phyloP scores from a whole-genome alignment of 2,113 vertebrate genomes.

The Ibidorhyncha struthersii region DNA sequence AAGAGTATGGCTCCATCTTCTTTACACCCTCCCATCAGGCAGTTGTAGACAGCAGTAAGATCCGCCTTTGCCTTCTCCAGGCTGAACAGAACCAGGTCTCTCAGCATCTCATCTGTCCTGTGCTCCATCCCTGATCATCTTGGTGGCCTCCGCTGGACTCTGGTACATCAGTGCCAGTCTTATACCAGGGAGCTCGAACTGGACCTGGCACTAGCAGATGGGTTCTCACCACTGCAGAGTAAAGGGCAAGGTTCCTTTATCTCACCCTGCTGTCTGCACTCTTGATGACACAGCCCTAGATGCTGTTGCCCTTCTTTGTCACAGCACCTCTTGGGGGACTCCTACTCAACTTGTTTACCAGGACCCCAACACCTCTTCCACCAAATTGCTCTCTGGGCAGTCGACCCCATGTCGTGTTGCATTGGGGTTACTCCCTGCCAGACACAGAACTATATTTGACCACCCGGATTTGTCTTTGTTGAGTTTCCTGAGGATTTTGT shows the following conservation, averaged over 20 bases:
- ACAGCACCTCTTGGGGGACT: fast-evolving
- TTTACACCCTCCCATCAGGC: not conserved
- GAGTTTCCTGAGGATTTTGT: not conserved
- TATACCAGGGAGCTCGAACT: not conserved
- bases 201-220: not conserved
- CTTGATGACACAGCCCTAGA: not conserved
- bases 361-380: not conserved
- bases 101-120: not conserved
- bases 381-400: not conserved
- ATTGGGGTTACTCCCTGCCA: not conserved
- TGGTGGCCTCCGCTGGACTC: not conserved
- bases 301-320: not conserved
- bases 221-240: not conserved
- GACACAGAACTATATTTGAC: not conserved
- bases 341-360: not conserved
- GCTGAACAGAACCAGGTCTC: not conserved
- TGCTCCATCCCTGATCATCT: not conserved
- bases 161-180: not conserved
- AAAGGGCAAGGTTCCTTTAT: not conserved
- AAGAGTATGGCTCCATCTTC: not conserved
- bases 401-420: not conserved
- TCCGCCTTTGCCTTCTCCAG: not conserved
- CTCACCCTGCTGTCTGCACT: not conserved
- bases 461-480: not conserved
- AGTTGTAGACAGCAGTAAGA: not conserved